Base-by-base conservation (phyloP, 2,888 invertebrate genomes). In the Chrysolina oricalcia region DNA sequence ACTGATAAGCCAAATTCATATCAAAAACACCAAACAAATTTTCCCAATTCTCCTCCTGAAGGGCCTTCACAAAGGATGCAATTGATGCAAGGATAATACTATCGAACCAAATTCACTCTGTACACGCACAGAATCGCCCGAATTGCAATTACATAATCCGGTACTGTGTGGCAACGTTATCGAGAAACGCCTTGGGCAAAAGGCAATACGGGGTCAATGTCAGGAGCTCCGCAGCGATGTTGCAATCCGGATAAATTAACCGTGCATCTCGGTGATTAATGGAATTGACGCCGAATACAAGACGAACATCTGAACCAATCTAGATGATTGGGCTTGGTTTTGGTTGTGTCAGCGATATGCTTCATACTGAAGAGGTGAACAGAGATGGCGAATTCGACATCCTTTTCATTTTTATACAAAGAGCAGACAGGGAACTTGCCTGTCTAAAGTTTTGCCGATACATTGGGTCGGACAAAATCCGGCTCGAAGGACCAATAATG, bases 241-340 rank as follows among this genome's bases (percentile, higher is more conserved):
- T 56, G 56, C 56, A 23, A 23, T 56, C 21, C 56, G 56, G 23
- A 23, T 23, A 23, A 56, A 56, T 56, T 56, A 56, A 23, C 56
- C 23, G 23, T 56, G 23, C 56, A 56, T 56, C 56, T 56, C 23
- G 56, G 21, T 56, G 56, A 56, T 56, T 56, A 56, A 56, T 56
- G 56, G 23, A 23, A 56, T 23, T 56, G 56, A 23, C 21, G 56
- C 56, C 4, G 23, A 13, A n/a, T 23, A 23, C 21, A 56, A 23
- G 21, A 56, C 56, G 56, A 23, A 56, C 56, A 56, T 56, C 56
- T 56, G 56, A 56, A 56, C 56, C 23, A 56, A 56, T 56, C 56
- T 13, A 56, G 56, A 23, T 10, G 56, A 50, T 50, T 17, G 56
- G 23, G 23, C 9, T 56, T 23, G n/a, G 56, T 23, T 23, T 56